phyloP scores from a whole-genome alignment of 2,113 vertebrate genomes.

The Sprattus sprattus region DNA sequence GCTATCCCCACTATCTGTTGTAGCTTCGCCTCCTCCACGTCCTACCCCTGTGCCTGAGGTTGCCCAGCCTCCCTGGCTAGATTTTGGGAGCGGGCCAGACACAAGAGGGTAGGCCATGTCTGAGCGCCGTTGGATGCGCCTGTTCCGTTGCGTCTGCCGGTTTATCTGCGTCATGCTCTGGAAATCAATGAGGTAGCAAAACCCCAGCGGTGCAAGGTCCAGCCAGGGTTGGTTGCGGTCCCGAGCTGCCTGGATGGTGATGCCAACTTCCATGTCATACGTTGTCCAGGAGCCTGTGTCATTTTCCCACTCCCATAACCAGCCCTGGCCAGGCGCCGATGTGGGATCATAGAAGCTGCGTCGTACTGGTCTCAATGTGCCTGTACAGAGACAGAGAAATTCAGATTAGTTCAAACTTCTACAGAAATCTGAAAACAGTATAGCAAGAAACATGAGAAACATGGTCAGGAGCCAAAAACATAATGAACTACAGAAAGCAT shows the following conservation, averaged over 20 bases:
- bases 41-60: conserved; percentile 63
- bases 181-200: conserved; percentile 97
- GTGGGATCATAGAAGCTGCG: conserved; percentile 95
- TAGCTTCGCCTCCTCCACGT: not conserved
- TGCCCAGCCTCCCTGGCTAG: not conserved
- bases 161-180: conserved; percentile 98
- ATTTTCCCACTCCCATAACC: conserved; percentile 98
- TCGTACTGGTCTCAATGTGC: conserved; percentile 90
- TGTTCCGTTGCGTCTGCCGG: conserved; percentile 88
- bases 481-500: too few species aligned
- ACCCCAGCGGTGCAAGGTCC: conserved; percentile 95
- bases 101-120: conserved; percentile 89
- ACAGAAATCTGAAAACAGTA: too few species aligned
- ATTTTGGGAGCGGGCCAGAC: conserved; percentile 78
- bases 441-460: too few species aligned
- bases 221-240: conserved; percentile 98
- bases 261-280: conserved; percentile 97
- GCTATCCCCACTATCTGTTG: conserved; percentile 33
- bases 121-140: conserved; percentile 84
- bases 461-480: too few species aligned
- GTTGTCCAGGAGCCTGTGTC: conserved; percentile 92
- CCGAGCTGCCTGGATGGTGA: conserved; percentile 94
- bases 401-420: not conserved
- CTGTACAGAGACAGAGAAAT: conserved; percentile 59
- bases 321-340: conserved; percentile 91